These are phyloP conservation scores for Urosaurus nigricauda DNA, from an alignment of 2,797 vertebrate genomes.

Conservation along the genomic window DNA sequence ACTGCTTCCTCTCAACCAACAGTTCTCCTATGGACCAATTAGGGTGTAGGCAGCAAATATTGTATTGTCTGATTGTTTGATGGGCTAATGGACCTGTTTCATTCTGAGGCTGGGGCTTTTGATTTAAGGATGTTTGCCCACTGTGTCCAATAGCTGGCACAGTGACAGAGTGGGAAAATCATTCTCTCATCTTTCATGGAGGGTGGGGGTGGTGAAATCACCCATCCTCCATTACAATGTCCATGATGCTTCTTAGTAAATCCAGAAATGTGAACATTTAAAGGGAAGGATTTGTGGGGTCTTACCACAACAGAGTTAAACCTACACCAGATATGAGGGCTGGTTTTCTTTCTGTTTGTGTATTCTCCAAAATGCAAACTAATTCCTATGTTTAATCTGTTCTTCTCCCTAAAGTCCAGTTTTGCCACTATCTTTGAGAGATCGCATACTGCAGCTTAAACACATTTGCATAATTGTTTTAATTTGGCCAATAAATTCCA, in stretches of 20 bases:
- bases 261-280: not conserved
- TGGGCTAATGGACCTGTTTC: not conserved
- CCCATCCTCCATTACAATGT: too few species aligned
- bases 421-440: not conserved
- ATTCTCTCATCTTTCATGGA: too few species aligned
- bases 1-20: too few species aligned
- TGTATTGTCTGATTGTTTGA: not conserved
- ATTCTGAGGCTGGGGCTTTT: not conserved
- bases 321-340: not conserved
- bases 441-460: not conserved
- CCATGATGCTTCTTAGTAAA: not conserved
- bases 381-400: not conserved
- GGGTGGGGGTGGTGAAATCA: not conserved
- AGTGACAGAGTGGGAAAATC: not conserved
- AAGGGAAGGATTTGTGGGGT: not conserved
- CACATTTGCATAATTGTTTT: constrained; percentile 16
- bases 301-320: too few species aligned
- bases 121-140: not conserved
- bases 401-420: not conserved
- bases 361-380: not conserved
- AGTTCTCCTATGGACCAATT: not conserved
- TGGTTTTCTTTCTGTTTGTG: not conserved
- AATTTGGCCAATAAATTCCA: not conserved
- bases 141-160: not conserved
- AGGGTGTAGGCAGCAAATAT: not conserved